These are phyloP conservation scores for Carcina quercana DNA, from an alignment of 2,888 invertebrate genomes.

Conservation along the genomic window DNA sequence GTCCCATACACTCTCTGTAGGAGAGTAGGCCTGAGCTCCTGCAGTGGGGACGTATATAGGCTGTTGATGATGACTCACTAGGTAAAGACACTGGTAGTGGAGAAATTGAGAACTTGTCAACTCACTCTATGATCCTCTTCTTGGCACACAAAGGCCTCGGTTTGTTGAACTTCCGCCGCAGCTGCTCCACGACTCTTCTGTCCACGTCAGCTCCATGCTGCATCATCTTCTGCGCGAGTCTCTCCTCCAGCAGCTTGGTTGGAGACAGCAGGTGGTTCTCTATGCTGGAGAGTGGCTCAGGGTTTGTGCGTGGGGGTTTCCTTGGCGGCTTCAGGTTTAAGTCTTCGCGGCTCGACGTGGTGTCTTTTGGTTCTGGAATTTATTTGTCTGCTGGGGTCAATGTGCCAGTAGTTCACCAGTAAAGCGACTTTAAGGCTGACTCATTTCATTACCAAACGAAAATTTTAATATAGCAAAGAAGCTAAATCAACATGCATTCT, in stretches of 20 bases:
- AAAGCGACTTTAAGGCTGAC: too few relatives aligned
- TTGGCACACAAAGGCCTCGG: constrained; percentile 48
- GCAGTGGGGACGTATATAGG: not conserved
- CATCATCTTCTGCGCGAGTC: constrained; percentile 24
- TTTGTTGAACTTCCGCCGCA: constrained; percentile 32
- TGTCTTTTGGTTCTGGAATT: constrained; percentile 6
- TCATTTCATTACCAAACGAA: too few relatives aligned
- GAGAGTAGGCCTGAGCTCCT: too few relatives aligned
- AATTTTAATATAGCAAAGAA: too few relatives aligned
- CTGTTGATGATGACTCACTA: not conserved
- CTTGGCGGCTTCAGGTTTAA: constrained; percentile 38
- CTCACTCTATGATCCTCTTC: constrained; percentile 47
- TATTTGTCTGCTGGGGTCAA: too few relatives aligned
- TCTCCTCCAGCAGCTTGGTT: constrained; percentile 37
- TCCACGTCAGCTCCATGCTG: constrained; percentile 13
- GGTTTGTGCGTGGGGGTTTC: constrained; percentile 6
- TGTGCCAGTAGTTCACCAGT: too few relatives aligned
- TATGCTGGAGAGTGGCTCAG: constrained; percentile 5
- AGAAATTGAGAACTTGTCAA: constrained; percentile 11
- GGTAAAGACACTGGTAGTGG: not conserved
- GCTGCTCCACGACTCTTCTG: constrained; percentile 11
- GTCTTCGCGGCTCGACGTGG: constrained; percentile 27
- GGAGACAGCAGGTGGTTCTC: constrained; percentile 35
- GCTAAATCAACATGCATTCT: too few relatives aligned
- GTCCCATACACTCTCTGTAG: too few relatives aligned